Percentiles rank a stretch among this genome's conserved stretches.
phyloP scores from a whole-genome alignment of 37 sponge, comb jelly and placozoan genomes.

The Corticium candelabrum region DNA sequence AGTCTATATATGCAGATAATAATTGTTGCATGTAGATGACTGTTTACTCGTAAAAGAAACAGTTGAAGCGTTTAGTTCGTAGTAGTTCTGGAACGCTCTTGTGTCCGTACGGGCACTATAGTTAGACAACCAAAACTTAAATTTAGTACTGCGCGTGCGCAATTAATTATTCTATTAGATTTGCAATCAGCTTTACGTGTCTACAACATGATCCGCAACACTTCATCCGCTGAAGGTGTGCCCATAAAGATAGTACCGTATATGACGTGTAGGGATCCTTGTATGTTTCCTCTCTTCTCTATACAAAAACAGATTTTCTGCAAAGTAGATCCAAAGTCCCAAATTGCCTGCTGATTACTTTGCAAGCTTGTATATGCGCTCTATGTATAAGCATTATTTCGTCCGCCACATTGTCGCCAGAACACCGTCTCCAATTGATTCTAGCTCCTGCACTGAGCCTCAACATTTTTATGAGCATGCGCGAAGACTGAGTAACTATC shows the following conservation, averaged over 20 bases:
- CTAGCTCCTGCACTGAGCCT: no score
- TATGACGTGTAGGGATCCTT: not conserved
- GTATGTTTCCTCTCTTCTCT: conserved; percentile 3
- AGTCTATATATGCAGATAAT: no score
- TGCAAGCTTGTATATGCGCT: no score
- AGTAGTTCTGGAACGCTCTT: not conserved
- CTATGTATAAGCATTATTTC: no score
- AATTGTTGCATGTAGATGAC: no score
- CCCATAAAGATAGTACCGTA: not conserved
- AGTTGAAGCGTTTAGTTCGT: not conserved
- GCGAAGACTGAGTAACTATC: no score
- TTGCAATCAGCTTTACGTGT: not conserved
- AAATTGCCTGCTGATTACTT: no score
- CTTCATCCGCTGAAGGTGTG: not conserved
- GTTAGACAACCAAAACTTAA: not conserved
- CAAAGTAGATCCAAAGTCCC: no score
- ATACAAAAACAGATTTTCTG: no score
- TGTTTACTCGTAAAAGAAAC: not conserved
- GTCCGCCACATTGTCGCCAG: no score
- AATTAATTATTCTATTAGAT: not conserved
- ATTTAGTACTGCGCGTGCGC: not conserved
- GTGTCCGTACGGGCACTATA: not conserved
- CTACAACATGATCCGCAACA: not conserved
- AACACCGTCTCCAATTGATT: no score
- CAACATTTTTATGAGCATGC: no score